These are phyloP conservation scores for Urocitellus parryii DNA, from an alignment of 2,113 vertebrate genomes.

Conservation along the genomic window DNA sequence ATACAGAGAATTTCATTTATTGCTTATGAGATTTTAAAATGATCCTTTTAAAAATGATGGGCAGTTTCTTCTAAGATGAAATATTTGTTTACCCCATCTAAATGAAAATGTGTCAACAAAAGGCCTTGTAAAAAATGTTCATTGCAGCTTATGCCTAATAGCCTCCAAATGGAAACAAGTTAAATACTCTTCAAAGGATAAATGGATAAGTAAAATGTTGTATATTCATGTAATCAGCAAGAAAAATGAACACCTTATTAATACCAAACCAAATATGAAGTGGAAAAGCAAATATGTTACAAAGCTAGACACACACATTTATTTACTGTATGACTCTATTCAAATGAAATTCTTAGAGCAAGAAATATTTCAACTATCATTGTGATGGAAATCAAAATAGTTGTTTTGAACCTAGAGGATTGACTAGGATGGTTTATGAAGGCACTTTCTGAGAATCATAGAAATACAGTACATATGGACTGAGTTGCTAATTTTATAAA, in stretches of 20 bases:
- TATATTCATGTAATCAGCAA: background rate
- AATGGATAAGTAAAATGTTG: background rate
- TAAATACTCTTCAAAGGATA: background rate
- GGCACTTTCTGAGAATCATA: background rate
- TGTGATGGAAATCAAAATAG: background rate
- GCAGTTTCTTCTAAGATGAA: background rate
- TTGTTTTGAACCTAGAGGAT: background rate
- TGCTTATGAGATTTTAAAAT: background rate
- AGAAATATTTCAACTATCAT: background rate
- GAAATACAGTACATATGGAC: background rate
- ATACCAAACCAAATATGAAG: background rate
- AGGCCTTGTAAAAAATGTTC: background rate
- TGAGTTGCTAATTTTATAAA: background rate
- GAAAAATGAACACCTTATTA: background rate
- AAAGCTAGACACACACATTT: background rate
- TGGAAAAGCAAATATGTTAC: background rate
- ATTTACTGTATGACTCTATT: background rate
- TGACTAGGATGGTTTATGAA: background rate
- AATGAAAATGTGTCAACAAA: background rate
- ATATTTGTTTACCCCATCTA: background rate
- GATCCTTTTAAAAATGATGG: background rate
- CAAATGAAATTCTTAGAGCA: background rate
- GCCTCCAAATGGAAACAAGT: background rate
- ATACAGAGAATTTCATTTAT: background rate
- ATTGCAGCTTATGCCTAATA: background rate